Conservation (phyloP, 2,888 invertebrate species). For the Thecophora atra region DNA sequence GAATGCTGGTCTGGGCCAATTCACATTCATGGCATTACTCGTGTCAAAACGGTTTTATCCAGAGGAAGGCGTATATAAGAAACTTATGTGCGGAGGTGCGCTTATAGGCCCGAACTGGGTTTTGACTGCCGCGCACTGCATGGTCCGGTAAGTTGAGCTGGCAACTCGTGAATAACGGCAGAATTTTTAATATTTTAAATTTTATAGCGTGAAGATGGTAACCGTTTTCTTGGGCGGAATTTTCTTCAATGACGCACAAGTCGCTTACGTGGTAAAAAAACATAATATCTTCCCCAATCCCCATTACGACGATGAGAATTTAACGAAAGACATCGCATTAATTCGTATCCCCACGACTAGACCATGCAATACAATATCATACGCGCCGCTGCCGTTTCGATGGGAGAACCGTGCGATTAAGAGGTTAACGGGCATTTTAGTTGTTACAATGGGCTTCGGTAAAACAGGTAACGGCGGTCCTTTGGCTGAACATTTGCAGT, state of each 20-base stretch:
- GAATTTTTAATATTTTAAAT: too few relatives aligned
- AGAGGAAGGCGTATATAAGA: background rate
- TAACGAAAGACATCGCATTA: background rate
- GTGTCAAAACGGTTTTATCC: background rate
- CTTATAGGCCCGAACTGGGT: background rate
- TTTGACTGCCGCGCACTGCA: slow-evolving; percentile 7
- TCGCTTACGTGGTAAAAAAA: background rate
- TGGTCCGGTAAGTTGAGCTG: background rate
- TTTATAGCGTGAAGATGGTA: background rate
- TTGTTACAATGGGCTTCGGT: background rate
- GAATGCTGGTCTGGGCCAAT: background rate
- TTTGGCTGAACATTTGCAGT: background rate
- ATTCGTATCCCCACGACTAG: background rate
- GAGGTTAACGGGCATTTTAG: too few relatives aligned
- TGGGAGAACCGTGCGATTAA: too few relatives aligned
- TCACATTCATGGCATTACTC: background rate
- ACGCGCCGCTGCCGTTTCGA: background rate
- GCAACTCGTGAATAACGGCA: background rate
- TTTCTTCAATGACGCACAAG: background rate
- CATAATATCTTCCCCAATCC: background rate
- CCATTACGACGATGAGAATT: background rate
- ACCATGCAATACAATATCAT: background rate
- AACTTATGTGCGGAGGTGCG: background rate
- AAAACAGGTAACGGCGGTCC: background rate
- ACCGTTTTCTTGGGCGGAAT: background rate